These are phyloP conservation scores for Bombus superbus DNA, from an alignment of 1,140 invertebrate species.

Conservation along the genomic window DNA sequence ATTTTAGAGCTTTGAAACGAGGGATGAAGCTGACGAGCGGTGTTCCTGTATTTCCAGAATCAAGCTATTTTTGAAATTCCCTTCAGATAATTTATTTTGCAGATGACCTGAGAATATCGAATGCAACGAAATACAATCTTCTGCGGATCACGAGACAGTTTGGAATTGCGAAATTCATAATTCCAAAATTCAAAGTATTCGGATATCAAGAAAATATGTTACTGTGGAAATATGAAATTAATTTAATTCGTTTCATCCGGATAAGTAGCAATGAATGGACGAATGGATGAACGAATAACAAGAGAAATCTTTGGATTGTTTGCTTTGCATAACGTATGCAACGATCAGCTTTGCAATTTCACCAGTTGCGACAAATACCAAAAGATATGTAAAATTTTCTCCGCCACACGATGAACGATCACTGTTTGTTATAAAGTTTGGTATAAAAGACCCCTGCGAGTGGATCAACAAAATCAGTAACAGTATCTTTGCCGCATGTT, in stretches of 20 bases:
- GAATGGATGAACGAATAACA: neutral
- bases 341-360: neutral
- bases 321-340: neutral
- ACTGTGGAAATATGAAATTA: neutral
- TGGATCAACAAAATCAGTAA: too few relatives aligned
- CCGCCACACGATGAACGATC: constrained; percentile 1
- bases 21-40: neutral
- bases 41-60: neutral
- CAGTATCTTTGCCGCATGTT: too few relatives aligned
- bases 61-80: neutral
- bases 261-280: neutral
- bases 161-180: too few relatives aligned
- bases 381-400: constrained; percentile 9
- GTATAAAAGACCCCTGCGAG: neutral
- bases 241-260: neutral
- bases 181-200: too few relatives aligned
- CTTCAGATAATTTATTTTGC: neutral
- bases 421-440: neutral
- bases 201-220: too few relatives aligned
- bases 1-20: neutral
- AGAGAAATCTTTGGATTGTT: neutral
- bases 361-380: constrained; percentile 2
- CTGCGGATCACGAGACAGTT: too few relatives aligned
- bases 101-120: neutral
- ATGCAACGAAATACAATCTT: too few relatives aligned